Evolutionary conservation across 2,113 vertebrate species (phyloP).

Genomic region (Damaliscus lunatus): DNA sequence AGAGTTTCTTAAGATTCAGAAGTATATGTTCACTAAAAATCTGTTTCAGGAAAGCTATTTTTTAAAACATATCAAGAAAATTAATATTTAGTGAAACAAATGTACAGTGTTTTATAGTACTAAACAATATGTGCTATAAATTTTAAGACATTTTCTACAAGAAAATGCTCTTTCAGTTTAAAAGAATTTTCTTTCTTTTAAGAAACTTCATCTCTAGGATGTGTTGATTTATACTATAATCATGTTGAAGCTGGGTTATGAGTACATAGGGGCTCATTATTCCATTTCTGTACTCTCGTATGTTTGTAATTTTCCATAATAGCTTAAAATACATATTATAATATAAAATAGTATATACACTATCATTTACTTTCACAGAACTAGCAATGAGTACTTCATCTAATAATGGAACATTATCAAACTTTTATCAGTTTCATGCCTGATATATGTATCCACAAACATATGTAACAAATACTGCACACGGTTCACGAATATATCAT

Average conservation of each 20-base stretch:
- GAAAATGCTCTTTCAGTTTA: background rate
- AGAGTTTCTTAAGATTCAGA: background rate
- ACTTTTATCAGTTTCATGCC: background rate
- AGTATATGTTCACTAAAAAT: background rate
- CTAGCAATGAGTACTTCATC: constrained; percentile 1
- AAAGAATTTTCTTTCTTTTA: background rate
- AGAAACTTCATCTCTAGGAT: constrained; percentile 1
- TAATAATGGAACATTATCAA: background rate
- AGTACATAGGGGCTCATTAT: background rate
- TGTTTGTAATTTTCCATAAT: background rate
- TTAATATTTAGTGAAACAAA: background rate
- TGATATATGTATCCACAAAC: background rate
- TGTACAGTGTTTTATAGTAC: background rate
- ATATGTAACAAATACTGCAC: background rate
- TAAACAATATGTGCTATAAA: background rate
- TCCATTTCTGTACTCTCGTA: background rate
- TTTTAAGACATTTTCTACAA: background rate
- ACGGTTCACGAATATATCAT: background rate
- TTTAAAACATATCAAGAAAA: background rate
- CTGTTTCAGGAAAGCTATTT: background rate
- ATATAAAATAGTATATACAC: background rate
- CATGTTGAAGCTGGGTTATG: background rate
- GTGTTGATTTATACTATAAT: background rate
- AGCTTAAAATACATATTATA: background rate
- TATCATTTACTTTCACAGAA: constrained; percentile 34